Evolutionary conservation across 1,140 invertebrate genomes (phyloP).

Genomic region (Rhyzopertha dominica): DNA sequence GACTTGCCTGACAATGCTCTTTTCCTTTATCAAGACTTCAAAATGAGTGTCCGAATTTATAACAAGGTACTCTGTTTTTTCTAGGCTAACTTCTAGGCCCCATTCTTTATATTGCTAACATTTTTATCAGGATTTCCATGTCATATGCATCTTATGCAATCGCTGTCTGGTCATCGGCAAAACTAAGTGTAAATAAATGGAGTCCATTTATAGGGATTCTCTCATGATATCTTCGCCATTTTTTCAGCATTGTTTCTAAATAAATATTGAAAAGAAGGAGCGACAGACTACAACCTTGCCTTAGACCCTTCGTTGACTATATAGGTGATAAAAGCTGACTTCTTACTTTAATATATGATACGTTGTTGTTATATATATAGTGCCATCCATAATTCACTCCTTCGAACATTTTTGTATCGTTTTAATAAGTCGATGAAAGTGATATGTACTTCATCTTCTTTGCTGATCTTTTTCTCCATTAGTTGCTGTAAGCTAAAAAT

Average conservation of each 20-base stretch:
- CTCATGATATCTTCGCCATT: neutral
- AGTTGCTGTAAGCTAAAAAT: conserved; percentile 3
- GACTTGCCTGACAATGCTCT: neutral
- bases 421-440: too few relatives aligned
- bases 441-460: neutral
- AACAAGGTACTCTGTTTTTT: conserved; percentile 4
- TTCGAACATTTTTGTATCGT: neutral
- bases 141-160: conserved; percentile 1
- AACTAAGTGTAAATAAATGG: conserved; percentile 2
- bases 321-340: neutral
- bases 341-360: neutral
- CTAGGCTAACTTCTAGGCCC: neutral
- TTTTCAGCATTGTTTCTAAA: neutral
- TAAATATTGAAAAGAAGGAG: too few relatives aligned
- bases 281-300: conserved; percentile 5
- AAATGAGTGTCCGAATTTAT: too few relatives aligned
- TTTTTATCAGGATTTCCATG: conserved; percentile 3
- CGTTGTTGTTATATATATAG: conserved; percentile 1
- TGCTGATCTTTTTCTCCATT: neutral
- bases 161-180: conserved; percentile 3
- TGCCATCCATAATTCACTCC: neutral
- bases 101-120: neutral
- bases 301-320: neutral
- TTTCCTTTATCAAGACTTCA: neutral
- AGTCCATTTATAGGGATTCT: neutral